These are phyloP conservation scores for Abscondita cerata DNA, from an alignment of 2,888 invertebrate genomes.

Conservation along the genomic window DNA sequence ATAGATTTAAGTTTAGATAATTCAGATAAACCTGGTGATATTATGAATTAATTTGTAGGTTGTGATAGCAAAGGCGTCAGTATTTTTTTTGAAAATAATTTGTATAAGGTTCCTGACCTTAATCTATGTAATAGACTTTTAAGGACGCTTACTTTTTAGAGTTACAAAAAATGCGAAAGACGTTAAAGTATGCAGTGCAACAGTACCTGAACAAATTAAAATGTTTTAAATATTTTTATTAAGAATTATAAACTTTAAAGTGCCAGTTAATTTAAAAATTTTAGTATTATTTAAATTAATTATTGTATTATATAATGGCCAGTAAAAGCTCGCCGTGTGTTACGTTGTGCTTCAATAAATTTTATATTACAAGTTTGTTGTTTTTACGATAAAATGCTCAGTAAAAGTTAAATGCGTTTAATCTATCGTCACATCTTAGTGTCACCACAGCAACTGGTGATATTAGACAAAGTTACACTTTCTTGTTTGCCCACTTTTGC, in stretches of 20 bases:
- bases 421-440: no score
- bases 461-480: slow-evolving; percentile 20
- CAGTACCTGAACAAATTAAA: slow-evolving; percentile 26
- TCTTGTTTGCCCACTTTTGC: slow-evolving; percentile 26
- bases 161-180: background rate
- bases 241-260: slow-evolving; percentile 12
- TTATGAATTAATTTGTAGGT: slow-evolving; percentile 29
- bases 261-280: slow-evolving; percentile 25
- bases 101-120: background rate
- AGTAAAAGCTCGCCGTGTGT: slow-evolving; percentile 31
- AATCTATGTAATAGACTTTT: background rate
- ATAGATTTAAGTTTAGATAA: slow-evolving; percentile 69
- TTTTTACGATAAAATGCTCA: background rate
- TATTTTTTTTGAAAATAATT: slow-evolving; percentile 13
- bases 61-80: slow-evolving; percentile 33
- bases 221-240: slow-evolving; percentile 8
- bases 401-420: slow-evolving; percentile 6
- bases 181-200: slow-evolving; percentile 20
- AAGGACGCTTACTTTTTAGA: background rate
- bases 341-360: slow-evolving; percentile 32
- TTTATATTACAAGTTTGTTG: slow-evolving; percentile 22
- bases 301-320: slow-evolving; percentile 22
- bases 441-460: slow-evolving; percentile 18
- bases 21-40: slow-evolving; percentile 42
- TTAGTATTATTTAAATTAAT: slow-evolving; percentile 31